These are phyloP conservation scores for Eupithecia abbreviata DNA, from an alignment of 2,888 invertebrate species.

Conservation along the genomic window DNA sequence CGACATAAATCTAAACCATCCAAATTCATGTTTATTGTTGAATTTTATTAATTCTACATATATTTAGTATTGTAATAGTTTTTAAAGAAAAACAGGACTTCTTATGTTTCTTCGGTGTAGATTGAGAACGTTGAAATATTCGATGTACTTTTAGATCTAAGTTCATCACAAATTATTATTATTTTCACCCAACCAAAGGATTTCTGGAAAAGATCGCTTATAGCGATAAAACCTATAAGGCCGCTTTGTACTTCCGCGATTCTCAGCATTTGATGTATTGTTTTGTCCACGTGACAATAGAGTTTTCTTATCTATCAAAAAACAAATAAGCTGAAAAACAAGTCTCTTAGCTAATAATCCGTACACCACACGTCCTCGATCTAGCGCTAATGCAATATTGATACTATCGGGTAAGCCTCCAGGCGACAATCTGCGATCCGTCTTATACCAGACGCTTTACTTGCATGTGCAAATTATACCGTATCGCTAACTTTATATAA, in stretches of 20 bases:
- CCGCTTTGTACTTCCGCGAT: no score
- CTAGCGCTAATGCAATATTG: slow-evolving; percentile 31
- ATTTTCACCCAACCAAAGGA: not conserved
- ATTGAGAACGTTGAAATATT: no score
- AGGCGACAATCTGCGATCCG: slow-evolving; percentile 57
- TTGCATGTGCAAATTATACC: slow-evolving; percentile 27
- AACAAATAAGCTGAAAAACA: not conserved
- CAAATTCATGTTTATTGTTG: not conserved
- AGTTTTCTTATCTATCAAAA: not conserved
- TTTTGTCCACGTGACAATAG: not conserved
- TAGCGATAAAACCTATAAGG: no score
- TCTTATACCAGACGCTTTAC: slow-evolving; percentile 45
- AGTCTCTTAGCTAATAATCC: not conserved
- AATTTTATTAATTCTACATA: not conserved
- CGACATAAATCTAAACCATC: not conserved
- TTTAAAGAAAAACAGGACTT: not conserved
- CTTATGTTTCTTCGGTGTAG: not conserved
- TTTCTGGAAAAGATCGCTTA: not conserved
- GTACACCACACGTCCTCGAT: slow-evolving; percentile 18
- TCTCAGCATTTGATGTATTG: not conserved
- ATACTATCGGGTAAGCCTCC: slow-evolving; percentile 43
- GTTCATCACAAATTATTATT: not conserved
- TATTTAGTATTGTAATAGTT: not conserved
- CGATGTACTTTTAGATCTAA: no score
- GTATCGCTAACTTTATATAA: slow-evolving; percentile 12